Percentiles rank a stretch among this genome's conserved stretches.
phyloP scores from a whole-genome alignment of 1,140 invertebrate species.

The Anagrus nilaparvatae region DNA sequence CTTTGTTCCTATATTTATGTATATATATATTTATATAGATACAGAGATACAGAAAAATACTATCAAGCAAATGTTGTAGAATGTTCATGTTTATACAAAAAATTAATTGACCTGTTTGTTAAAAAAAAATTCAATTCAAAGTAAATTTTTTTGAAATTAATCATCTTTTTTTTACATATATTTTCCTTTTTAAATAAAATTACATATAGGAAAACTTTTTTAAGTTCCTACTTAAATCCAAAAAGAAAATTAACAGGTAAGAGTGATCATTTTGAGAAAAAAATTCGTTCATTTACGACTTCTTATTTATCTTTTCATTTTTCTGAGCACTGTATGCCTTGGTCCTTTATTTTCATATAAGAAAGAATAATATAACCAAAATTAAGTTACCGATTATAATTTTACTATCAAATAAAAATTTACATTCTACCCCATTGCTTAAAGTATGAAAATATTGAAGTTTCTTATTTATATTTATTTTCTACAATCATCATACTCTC shows the following conservation, averaged over 20 bases:
- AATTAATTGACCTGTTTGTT: not conserved
- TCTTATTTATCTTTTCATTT: conserved; percentile 33
- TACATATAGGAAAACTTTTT: too few relatives aligned
- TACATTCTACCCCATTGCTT: conserved; percentile 33
- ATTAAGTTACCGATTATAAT: not conserved
- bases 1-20: conserved; percentile 8
- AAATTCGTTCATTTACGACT: conserved; percentile 8
- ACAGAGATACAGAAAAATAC: conserved; percentile 43
- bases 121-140: conserved; percentile 9
- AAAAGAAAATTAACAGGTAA: not conserved
- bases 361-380: not conserved
- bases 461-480: conserved; percentile 24
- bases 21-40: conserved; percentile 31
- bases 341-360: conserved; percentile 1
- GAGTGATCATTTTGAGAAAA: not conserved
- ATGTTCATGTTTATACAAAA: conserved; percentile 19
- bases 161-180: not conserved
- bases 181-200: not conserved
- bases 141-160: not conserved
- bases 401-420: conserved; percentile 4
- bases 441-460: conserved; percentile 36
- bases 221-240: conserved; percentile 5
- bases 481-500: conserved; percentile 25
- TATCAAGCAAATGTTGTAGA: conserved; percentile 35
- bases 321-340: conserved; percentile 19